These are phyloP conservation scores for Drosophila pandora DNA, from an alignment of 1,140 invertebrate species.

Conservation along the genomic window DNA sequence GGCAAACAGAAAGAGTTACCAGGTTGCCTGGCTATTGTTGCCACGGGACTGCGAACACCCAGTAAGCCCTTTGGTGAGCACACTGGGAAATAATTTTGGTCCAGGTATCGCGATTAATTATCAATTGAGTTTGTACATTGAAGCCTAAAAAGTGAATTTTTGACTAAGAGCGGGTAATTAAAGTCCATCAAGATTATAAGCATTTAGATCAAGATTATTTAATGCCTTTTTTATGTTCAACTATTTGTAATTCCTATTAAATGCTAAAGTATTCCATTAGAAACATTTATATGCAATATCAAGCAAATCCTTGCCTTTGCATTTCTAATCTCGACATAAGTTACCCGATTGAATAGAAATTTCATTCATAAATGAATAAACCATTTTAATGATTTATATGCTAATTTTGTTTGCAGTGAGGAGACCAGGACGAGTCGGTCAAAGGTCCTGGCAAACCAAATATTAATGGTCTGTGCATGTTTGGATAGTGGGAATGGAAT, in stretches of 20 bases:
- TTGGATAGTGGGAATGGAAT: background rate
- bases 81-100: slow-evolving; percentile 8
- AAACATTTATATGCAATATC: no score
- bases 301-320: no score
- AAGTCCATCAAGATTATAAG: no score
- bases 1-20: slow-evolving; percentile 49
- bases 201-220: no score
- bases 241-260: no score
- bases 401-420: slow-evolving; percentile 1
- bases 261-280: no score
- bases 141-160: no score
- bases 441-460: slow-evolving; percentile 28
- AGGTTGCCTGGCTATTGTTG: slow-evolving; percentile 44
- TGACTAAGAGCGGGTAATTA: no score
- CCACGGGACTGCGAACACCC: slow-evolving; percentile 25
- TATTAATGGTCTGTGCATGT: slow-evolving; percentile 23
- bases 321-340: background rate
- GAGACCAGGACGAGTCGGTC: background rate
- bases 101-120: background rate
- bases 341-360: background rate
- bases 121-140: no score
- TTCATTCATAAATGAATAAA: background rate
- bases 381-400: background rate
- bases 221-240: no score
- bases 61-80: background rate